These are phyloP conservation scores for Siniperca scherzeri DNA, from an alignment of 2,797 vertebrate species.

Conservation along the genomic window DNA sequence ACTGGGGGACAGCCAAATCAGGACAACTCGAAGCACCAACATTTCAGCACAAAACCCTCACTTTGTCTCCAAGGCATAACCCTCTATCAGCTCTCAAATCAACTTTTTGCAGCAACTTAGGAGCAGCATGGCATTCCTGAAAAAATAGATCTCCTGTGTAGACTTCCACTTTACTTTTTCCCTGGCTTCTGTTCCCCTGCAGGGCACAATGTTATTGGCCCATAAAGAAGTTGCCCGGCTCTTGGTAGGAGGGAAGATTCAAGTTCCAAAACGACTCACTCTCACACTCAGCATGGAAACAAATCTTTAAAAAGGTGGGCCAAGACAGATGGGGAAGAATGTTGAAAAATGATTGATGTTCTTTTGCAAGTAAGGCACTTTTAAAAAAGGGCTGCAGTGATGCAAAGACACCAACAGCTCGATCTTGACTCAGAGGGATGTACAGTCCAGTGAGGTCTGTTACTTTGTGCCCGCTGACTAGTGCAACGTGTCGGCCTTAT, in stretches of 20 bases:
- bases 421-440: conserved; percentile 8
- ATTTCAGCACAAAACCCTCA: conserved; percentile 28
- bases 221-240: conserved; percentile 68
- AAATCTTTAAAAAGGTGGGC: conserved; percentile 31
- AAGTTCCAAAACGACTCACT: conserved; percentile 51
- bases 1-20: conserved; percentile 1
- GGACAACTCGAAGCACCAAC: not conserved
- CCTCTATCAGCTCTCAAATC: conserved; percentile 41
- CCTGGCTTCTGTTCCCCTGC: conserved; percentile 59
- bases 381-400: not conserved
- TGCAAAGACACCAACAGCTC: conserved; percentile 25
- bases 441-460: not conserved
- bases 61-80: conserved; percentile 21
- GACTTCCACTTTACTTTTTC: conserved; percentile 56
- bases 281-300: conserved; percentile 34
- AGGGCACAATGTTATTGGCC: conserved; percentile 70
- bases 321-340: conserved; percentile 8
- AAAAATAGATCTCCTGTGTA: conserved; percentile 24
- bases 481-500: not conserved
- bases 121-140: conserved; percentile 57
- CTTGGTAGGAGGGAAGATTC: conserved; percentile 52
- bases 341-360: conserved; percentile 25
- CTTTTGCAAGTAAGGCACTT: conserved; percentile 20
- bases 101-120: conserved; percentile 50
- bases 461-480: conserved; percentile 26